Percentiles rank a stretch among this genome's conserved stretches.
These are phyloP conservation scores for Morone chrysops DNA, from an alignment of 2,113 vertebrate species.

Conservation along the genomic window DNA sequence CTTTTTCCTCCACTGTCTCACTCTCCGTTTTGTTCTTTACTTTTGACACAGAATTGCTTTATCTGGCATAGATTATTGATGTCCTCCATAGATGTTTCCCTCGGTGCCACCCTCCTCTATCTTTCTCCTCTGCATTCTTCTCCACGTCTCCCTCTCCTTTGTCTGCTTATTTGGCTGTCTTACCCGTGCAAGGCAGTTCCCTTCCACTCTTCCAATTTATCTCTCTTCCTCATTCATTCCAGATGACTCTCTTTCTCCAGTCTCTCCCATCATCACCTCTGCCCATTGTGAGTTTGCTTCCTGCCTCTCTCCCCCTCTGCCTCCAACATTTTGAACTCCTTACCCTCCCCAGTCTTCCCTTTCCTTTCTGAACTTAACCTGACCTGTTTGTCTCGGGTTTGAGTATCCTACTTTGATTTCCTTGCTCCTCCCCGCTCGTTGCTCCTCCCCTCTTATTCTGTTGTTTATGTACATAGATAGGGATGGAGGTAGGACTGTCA, in stretches of 20 bases:
- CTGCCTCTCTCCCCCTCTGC: slow-evolving; percentile 1
- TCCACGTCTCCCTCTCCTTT: slow-evolving; percentile 38
- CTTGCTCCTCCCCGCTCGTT: slow-evolving; percentile 14
- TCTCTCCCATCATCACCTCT: slow-evolving; percentile 54
- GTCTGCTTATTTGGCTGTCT: slow-evolving; percentile 50
- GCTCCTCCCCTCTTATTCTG: slow-evolving; percentile 34
- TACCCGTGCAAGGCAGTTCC: slow-evolving; percentile 59
- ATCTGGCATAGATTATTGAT: slow-evolving; percentile 73
- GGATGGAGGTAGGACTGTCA: slow-evolving; percentile 52
- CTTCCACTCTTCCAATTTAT: slow-evolving; percentile 43
- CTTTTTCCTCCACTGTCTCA: slow-evolving; percentile 12
- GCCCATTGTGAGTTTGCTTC: slow-evolving; percentile 59
- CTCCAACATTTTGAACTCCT: neutral
- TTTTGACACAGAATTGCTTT: slow-evolving; percentile 65
- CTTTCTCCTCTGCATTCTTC: slow-evolving; percentile 41
- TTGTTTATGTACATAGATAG: slow-evolving; percentile 71
- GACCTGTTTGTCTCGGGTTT: slow-evolving; percentile 50
- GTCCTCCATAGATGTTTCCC: slow-evolving; percentile 43
- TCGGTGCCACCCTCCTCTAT: neutral
- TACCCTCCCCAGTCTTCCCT: slow-evolving; percentile 1
- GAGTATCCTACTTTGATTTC: slow-evolving; percentile 68
- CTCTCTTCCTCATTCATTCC: slow-evolving; percentile 64
- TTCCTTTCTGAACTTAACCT: slow-evolving; percentile 43
- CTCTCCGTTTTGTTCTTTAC: slow-evolving; percentile 25
- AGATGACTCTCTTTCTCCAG: slow-evolving; percentile 54